These are phyloP conservation scores for Gymnocephalus cernua DNA, from an alignment of 2,113 vertebrate genomes.

Conservation along the genomic window DNA sequence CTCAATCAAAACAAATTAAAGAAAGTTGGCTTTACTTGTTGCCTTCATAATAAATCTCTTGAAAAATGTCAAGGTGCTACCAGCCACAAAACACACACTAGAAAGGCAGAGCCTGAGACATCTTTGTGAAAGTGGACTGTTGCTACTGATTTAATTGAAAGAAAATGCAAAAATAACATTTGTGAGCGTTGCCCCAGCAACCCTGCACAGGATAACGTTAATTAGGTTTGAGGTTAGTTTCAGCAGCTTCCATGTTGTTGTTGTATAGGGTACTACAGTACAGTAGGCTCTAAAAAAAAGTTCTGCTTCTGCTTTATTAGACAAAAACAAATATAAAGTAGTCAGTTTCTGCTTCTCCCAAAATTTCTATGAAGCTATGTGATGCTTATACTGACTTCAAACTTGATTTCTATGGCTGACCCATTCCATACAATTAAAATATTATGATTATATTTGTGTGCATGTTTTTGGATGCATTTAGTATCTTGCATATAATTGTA, in stretches of 20 bases:
- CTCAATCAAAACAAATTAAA: constrained; percentile 30
- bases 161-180: background rate
- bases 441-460: background rate
- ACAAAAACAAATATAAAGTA: background rate
- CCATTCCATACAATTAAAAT: background rate
- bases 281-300: background rate
- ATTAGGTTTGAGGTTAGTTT: background rate
- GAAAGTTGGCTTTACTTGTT: constrained; percentile 47
- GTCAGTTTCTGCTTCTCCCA: background rate
- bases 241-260: background rate
- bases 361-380: background rate
- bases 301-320: background rate
- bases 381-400: background rate
- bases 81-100: constrained; percentile 2
- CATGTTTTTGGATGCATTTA: background rate
- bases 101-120: background rate
- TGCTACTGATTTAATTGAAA: constrained; percentile 17
- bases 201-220: background rate
- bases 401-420: background rate
- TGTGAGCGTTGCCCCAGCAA: background rate
- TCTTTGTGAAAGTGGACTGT: background rate
- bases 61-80: constrained; percentile 1
- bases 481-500: background rate
- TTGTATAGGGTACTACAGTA: background rate
- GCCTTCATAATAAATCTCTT: constrained; percentile 32